Evolutionary conservation across 2,113 vertebrate genomes (phyloP), one percentile per base, ranked within the genome.

Genomic region (Saguinus midas): DNA sequence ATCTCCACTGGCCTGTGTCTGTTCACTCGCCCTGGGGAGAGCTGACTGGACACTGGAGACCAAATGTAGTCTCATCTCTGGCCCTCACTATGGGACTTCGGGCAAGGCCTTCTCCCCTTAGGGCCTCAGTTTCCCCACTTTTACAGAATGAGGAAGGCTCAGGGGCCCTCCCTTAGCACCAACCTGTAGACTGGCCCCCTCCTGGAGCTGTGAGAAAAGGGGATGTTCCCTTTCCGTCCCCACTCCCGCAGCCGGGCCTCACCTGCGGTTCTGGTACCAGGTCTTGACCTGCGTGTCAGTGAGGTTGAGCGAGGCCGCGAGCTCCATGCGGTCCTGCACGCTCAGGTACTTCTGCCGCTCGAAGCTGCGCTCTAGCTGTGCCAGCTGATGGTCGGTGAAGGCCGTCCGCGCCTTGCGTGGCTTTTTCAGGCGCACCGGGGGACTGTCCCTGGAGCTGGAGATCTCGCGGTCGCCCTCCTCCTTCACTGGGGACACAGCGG

Each of bases 251-350:
- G 45, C 35, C 1, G 4, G 6, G 37, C 73, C 97, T 99, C 98
- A 99, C 99, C 99, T 99, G 97, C 99, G 98, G 99, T 99, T 99
- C 99, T 99, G 99, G 99, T 99, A 99, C 99, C 99, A 99, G 98
- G 99, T 99, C 98, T 99, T 99, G 98, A 99, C 99, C 98, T 99
- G 99, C 40, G 99, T 99, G 99, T 99, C 99, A 55, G 99, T 99
- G 97, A 99, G 99, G 99, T 99, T 99, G 97, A 99, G 99, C 3
- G 99, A 99, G 21, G 99, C 99, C 20, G 99, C 99, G 96, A 99
- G 99, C 97, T 99, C 99, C 99, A 99, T 99, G 95, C 99, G 99
- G 99, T 99, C 99, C 98, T 99, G 99, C 78, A 99, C 99, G 87
- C 99, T 99, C 98, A 99, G 99, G 98, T 99, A 99, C 95, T 99